phyloP scores from a whole-genome alignment of 2,797 vertebrate genomes.

The Melanotaenia trifasciata region DNA sequence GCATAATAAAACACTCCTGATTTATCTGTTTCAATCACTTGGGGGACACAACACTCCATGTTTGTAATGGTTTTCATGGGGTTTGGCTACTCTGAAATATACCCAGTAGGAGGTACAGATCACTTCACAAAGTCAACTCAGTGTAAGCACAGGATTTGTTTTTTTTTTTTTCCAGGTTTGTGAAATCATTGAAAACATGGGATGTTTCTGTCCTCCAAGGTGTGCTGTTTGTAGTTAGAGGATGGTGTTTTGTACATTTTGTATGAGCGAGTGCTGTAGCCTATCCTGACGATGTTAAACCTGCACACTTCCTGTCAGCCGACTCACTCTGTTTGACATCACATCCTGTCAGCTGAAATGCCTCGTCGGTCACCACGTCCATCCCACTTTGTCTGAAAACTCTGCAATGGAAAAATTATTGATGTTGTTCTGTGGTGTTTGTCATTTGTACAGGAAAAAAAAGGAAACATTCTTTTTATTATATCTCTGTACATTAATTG shows the following conservation, averaged over 20 bases:
- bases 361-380: constrained; percentile 55
- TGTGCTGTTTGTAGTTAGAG: constrained; percentile 93
- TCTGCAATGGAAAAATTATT: constrained; percentile 77
- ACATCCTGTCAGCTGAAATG: constrained; percentile 76
- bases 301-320: constrained; percentile 90
- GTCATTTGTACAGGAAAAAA: constrained; percentile 93
- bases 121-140: constrained; percentile 51
- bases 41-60: constrained; percentile 81
- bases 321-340: constrained; percentile 82
- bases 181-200: constrained; percentile 67
- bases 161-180: constrained; percentile 49
- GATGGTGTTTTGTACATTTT: constrained; percentile 99
- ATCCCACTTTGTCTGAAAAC: constrained; percentile 68
- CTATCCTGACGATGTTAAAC: constrained; percentile 89
- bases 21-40: constrained; percentile 67
- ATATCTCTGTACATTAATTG: constrained; percentile 85
- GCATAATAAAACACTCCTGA: constrained; percentile 63
- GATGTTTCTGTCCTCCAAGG: constrained; percentile 52
- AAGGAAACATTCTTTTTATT: constrained; percentile 84
- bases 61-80: constrained; percentile 66
- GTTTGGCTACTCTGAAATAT: constrained; percentile 52
- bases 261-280: constrained; percentile 97
- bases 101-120: constrained; percentile 46
- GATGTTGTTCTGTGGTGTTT: constrained; percentile 95
- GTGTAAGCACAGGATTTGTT: constrained; percentile 64